Conservation (phyloP, 1,140 invertebrate species). For the Caligus rogercresseyi region DNA sequence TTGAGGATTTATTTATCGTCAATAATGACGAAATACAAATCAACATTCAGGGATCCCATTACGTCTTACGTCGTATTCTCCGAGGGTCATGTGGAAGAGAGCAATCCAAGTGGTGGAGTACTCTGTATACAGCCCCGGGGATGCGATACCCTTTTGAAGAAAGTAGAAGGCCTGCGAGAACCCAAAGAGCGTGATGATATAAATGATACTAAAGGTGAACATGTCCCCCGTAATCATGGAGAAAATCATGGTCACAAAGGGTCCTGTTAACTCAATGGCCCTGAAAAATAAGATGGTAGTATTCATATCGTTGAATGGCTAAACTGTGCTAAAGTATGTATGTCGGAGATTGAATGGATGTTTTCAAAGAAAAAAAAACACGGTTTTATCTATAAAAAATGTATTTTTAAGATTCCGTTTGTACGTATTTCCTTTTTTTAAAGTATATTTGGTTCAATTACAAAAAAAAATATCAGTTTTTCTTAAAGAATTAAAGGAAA, state of each 20-base stretch:
- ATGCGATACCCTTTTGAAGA: constrained; percentile 56
- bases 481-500: too few species aligned
- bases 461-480: too few species aligned
- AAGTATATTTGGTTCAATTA: too few species aligned
- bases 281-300: constrained; percentile 40
- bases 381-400: not conserved
- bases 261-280: constrained; percentile 75
- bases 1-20: too few species aligned
- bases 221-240: constrained; percentile 95
- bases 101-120: constrained; percentile 91
- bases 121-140: constrained; percentile 29
- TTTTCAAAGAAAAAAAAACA: not conserved
- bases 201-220: constrained; percentile 92
- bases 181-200: constrained; percentile 73
- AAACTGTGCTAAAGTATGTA: constrained; percentile 17
- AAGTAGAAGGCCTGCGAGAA: constrained; percentile 95
- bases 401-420: too few species aligned
- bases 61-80: constrained; percentile 79
- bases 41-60: not conserved
- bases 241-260: constrained; percentile 97
- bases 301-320: constrained; percentile 19
- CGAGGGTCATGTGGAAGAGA: constrained; percentile 89
- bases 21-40: not conserved
- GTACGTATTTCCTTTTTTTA: too few species aligned
- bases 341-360: not conserved